These are phyloP conservation scores for Sebastes melanostomus DNA, from an alignment of 2,797 vertebrate species.

Conservation along the genomic window DNA sequence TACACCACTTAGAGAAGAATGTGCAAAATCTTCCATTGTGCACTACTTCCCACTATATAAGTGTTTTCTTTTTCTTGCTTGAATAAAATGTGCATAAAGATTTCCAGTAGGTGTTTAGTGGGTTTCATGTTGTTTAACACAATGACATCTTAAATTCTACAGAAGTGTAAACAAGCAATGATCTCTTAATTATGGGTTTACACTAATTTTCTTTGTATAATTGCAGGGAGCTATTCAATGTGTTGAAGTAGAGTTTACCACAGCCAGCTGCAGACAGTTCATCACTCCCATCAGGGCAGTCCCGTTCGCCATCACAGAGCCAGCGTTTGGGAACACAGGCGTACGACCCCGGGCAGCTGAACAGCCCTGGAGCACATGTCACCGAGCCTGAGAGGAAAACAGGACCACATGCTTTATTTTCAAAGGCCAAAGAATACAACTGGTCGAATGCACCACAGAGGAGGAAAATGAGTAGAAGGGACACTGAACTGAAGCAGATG, in stretches of 20 bases:
- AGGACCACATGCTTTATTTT: slow-evolving; percentile 35
- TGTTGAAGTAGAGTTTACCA: slow-evolving; percentile 77
- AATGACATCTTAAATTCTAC: neutral
- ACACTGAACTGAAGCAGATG: neutral
- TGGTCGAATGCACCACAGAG: slow-evolving; percentile 1
- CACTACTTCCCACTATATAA: neutral
- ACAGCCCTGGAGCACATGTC: slow-evolving; percentile 92
- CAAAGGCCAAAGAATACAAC: neutral
- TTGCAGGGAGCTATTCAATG: neutral
- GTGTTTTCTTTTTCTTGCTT: neutral
- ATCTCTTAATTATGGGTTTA: neutral
- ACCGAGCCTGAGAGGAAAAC: slow-evolving; percentile 83
- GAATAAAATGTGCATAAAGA: neutral
- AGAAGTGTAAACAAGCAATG: neutral
- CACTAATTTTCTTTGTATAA: neutral
- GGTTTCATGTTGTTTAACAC: neutral
- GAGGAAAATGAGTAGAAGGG: neutral
- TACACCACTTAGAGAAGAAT: neutral
- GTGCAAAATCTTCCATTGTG: slow-evolving; percentile 8
- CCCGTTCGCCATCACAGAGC: slow-evolving; percentile 97
- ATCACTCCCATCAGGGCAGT: slow-evolving; percentile 96
- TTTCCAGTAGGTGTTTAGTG: neutral
- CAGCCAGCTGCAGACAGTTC: slow-evolving; percentile 95
- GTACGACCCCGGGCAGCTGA: slow-evolving; percentile 93
- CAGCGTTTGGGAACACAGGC: slow-evolving; percentile 95